These are phyloP conservation scores for Sminthurides aquaticus DNA, from an alignment of 2,888 invertebrate species.

Conservation along the genomic window DNA sequence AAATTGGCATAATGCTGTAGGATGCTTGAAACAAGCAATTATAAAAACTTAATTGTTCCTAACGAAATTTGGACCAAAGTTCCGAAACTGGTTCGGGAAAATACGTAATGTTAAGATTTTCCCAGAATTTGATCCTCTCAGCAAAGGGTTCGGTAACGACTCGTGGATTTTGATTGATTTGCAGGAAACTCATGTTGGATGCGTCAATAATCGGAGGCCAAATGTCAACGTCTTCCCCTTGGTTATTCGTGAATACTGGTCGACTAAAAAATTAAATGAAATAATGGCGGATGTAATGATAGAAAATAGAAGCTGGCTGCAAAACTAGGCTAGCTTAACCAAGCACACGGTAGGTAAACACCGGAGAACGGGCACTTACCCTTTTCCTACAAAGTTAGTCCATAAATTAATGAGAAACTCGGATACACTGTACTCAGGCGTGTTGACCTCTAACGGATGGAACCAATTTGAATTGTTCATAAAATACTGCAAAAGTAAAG, in stretches of 20 bases:
- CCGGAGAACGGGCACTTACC: too few species aligned
- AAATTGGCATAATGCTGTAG: too few species aligned
- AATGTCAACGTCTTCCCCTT: conserved; percentile 29
- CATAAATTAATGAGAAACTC: conserved; percentile 23
- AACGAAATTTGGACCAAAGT: too few species aligned
- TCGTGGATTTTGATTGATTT: conserved; percentile 25
- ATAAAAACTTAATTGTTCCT: too few species aligned
- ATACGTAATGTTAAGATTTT: conserved; percentile 9
- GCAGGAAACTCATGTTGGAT: conserved; percentile 29
- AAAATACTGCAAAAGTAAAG: conserved; percentile 14
- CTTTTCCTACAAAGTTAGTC: conserved; percentile 18
- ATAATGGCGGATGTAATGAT: background rate
- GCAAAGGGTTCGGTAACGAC: conserved; percentile 23
- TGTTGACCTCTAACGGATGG: conserved; percentile 19
- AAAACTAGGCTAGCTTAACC: background rate
- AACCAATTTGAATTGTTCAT: conserved; percentile 24
- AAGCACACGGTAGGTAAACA: too few species aligned
- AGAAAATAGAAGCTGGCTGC: background rate
- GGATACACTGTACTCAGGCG: conserved; percentile 12
- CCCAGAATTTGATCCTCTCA: conserved; percentile 27
- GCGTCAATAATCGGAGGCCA: conserved; percentile 35
- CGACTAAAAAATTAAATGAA: conserved; percentile 11
- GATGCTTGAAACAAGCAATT: too few species aligned
- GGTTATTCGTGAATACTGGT: conserved; percentile 31
- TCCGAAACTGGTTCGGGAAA: conserved; percentile 15